These are phyloP conservation scores for Drosophila santomea DNA, from an alignment of 1,140 invertebrate genomes.

Conservation along the genomic window DNA sequence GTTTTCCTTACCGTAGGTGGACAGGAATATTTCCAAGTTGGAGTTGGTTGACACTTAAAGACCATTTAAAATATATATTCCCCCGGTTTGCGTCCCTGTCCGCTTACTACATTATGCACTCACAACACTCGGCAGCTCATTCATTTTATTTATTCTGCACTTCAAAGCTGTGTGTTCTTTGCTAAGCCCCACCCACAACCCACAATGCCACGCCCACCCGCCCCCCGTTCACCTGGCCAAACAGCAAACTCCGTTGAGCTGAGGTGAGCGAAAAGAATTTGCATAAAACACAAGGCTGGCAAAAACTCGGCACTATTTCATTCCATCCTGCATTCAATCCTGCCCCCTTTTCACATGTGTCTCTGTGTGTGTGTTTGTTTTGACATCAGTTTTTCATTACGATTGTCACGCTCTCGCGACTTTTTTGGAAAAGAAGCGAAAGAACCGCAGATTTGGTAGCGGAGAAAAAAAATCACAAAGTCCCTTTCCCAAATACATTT, in stretches of 20 bases:
- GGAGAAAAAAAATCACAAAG: constrained; percentile 16
- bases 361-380: constrained; percentile 43
- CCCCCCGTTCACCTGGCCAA: constrained; percentile 63
- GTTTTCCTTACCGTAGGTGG: not conserved
- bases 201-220: not conserved
- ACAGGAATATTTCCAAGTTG: not conserved
- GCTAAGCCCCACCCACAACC: constrained; percentile 18
- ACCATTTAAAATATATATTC: constrained; percentile 42
- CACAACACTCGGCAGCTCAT: constrained; percentile 74
- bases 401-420: constrained; percentile 50
- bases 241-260: constrained; percentile 51
- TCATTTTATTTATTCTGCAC: constrained; percentile 80
- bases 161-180: constrained; percentile 69
- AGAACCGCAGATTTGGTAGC: constrained; percentile 16
- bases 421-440: constrained; percentile 37
- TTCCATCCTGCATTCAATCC: constrained; percentile 44
- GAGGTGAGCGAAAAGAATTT: constrained; percentile 68
- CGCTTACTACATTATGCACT: constrained; percentile 74
- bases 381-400: constrained; percentile 72
- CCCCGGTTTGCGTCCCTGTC: not conserved
- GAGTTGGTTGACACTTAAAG: constrained; percentile 38
- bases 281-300: constrained; percentile 75
- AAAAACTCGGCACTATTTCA: constrained; percentile 77
- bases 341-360: constrained; percentile 1
- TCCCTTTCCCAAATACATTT: constrained; percentile 48